Evolutionary conservation across 1,140 invertebrate species (phyloP).

Genomic region (Periplaneta americana): DNA sequence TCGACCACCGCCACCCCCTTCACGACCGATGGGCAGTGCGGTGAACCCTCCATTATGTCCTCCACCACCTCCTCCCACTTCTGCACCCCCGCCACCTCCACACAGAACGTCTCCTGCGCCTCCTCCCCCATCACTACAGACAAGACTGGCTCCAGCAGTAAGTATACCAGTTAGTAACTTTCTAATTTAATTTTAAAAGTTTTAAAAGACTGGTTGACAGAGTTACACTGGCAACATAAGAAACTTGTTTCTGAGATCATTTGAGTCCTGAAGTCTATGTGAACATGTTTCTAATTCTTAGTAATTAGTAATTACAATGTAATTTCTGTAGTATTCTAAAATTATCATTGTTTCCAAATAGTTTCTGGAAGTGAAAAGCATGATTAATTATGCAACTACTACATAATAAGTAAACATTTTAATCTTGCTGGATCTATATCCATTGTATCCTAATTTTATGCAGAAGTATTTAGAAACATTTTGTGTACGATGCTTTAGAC

Average conservation of each 20-base stretch:
- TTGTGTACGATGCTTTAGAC: no score
- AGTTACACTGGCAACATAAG: no score
- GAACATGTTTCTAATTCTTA: background rate
- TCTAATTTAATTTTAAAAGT: background rate
- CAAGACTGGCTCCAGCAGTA: constrained; percentile 3
- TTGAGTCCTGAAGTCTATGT: background rate
- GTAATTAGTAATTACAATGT: background rate
- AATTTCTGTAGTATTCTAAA: background rate
- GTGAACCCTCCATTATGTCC: constrained; percentile 27
- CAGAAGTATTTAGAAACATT: no score
- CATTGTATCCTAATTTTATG: no score
- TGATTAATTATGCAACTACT: no score
- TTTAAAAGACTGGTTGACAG: no score
- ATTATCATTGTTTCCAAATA: background rate
- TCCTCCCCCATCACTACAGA: constrained; percentile 20
- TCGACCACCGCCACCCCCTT: constrained; percentile 24
- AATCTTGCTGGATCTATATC: no score
- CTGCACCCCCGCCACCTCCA: constrained; percentile 31
- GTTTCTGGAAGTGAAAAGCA: background rate
- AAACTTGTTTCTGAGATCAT: background rate
- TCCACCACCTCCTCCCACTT: constrained; percentile 30
- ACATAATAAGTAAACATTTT: no score
- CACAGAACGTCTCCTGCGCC: constrained; percentile 31
- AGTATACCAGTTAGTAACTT: background rate
- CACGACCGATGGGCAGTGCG: constrained; percentile 30